Evolutionary conservation across 2,888 invertebrate species (phyloP), one percentile per base, ranked within the genome.

Genomic region (Drosophila cognata): DNA sequence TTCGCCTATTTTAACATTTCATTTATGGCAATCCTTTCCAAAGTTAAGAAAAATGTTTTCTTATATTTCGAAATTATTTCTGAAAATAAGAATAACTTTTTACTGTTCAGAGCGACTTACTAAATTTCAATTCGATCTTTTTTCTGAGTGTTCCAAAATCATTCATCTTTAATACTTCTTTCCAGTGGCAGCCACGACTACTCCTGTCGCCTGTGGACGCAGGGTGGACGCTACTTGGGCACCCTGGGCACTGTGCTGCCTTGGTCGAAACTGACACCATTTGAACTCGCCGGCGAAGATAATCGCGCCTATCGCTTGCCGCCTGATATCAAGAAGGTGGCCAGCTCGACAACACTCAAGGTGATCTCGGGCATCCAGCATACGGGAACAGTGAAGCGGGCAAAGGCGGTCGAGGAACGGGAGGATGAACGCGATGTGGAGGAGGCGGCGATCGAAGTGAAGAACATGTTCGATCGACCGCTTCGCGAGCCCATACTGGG

Each of bases 331-430:
- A 94, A 94, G 80, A 95, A 96, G 91, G 94, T 95, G 31, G 96
- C 95, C 73, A 97, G 97, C 84, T 96, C 95, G 59, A 96, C 96
- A 28, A 97, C 97, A 0, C 94, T 97, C 62, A 96, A 96, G 93
- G 97, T 96, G 13, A 81, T 84, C 16, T 85, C 86, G 13, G 84
- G 86, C 25, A 18, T 79, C 13, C 86, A 85, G 57, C 13, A 66
- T 29, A 16, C 36, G 10, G 33, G 16, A 18, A 8, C 11, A 4
- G 0, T 31, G 2, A 85, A 75, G 50, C 74, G 60, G 1, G 2
- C 35, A 8, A 81, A 82, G 36, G 48, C 53, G 2, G 33, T 25
- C 2, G 82, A 82, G 0, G 78, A 82, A 2, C 72, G 68, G 11
- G 82, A 81, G 31, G 84, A 81, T 4, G 84, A 84, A 2, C 72